Base-by-base conservation (phyloP, 2,888 invertebrate species). In the Parapristionchus giblindavisi region DNA sequence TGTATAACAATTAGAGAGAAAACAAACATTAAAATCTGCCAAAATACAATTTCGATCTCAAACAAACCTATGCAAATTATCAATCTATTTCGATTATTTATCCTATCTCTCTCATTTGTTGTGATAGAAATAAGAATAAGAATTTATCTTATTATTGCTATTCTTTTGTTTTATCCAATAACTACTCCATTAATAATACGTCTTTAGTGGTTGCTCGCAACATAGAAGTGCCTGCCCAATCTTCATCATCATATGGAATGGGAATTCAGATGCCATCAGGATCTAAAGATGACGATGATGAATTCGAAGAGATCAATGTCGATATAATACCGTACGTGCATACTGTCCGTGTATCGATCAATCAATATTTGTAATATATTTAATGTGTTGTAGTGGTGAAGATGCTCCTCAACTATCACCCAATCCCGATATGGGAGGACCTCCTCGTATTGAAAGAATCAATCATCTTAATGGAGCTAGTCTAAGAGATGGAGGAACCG, bases 401-500 rank as follows among this genome's bases (percentile, higher is more conserved):
- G 70, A 71, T 6, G 70, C 70, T 17, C 70, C 70, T 71, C 56
- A 40, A 21, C 29, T 71, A 6, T 71, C 70, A 3, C 70, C 70
- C 2, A 38, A 43, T 27, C 17, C 8, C n/a, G 54, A 56, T 32
- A 8, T 32, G 29, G n/a, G n/a, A n/a, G n/a, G n/a, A n/a, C 34
- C 60, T 60, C 17, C n/a, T 1, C 51, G 52, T 32, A 56, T 71
- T 14, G 48, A 48, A 2, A 65, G 65, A 48, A 6, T 65, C 27
- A 56, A 56, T 52, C 52, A 70, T 21, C 8, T 71, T 29, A 54
- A 56, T 40, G 70, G 70, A 56, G 54, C 70, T 0, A 56, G 48
- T 40, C 70, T 71, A n/a, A 27, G 70, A 32, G 70, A 71, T 3
- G 70, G 70, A 40, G 70, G 70, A 56, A 56, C 56, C n/a, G 70